Conservation (phyloP, 1,140 invertebrate genomes). For the Ceratitis capitata region DNA sequence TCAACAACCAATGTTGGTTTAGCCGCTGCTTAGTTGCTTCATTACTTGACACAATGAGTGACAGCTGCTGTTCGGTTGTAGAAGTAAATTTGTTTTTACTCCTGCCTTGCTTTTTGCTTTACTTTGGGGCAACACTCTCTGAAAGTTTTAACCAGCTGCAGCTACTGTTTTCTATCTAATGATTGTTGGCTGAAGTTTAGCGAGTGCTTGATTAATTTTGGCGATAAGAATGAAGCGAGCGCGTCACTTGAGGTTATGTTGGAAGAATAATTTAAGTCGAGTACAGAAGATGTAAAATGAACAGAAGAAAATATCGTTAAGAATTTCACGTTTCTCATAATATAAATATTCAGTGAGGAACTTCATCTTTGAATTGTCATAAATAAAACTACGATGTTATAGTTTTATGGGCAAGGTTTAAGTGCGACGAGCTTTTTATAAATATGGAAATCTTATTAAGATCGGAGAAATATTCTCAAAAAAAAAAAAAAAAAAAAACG, state of each 20-base stretch:
- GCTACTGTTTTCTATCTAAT: neutral
- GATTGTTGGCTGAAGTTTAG: neutral
- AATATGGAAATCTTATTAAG: too few relatives aligned
- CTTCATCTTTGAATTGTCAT: too few relatives aligned
- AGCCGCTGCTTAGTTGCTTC: slow-evolving; percentile 6
- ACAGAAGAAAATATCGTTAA: too few relatives aligned
- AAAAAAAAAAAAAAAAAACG: too few relatives aligned
- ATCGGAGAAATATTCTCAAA: too few relatives aligned
- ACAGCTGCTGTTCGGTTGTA: slow-evolving; percentile 26
- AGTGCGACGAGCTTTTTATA: too few relatives aligned
- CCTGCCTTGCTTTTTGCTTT: neutral
- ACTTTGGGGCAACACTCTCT: neutral
- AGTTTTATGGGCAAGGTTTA: too few relatives aligned
- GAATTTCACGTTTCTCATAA: too few relatives aligned
- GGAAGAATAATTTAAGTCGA: neutral
- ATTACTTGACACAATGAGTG: slow-evolving; percentile 32
- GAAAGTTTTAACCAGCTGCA: neutral
- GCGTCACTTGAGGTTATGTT: neutral
- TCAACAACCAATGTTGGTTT: neutral
- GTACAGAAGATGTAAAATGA: neutral
- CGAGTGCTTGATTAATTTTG: neutral
- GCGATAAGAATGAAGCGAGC: neutral
- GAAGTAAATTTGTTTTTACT: neutral
- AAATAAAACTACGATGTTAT: too few relatives aligned
- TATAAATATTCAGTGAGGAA: too few relatives aligned